These are phyloP conservation scores for Drosophila micromelanica DNA, from an alignment of 1,140 invertebrate species.

Conservation along the genomic window DNA sequence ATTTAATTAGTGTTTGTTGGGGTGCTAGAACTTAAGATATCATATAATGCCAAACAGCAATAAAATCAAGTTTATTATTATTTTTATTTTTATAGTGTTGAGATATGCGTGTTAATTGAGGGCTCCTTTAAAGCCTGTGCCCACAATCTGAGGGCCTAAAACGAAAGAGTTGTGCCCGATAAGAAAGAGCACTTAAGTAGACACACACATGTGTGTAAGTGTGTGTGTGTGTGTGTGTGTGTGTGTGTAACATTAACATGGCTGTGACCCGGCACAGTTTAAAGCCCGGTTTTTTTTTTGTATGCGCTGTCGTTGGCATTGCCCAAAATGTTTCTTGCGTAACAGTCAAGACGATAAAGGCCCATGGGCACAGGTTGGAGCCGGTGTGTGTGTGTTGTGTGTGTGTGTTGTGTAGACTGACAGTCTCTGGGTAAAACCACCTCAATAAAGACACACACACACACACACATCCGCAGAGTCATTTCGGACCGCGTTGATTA, in stretches of 20 bases:
- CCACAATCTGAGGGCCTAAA: not conserved
- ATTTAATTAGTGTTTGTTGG: too few species aligned
- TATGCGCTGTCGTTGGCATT: constrained; percentile 20
- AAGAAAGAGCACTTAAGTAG: constrained; percentile 10
- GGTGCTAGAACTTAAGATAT: not conserved
- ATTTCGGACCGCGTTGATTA: constrained; percentile 34
- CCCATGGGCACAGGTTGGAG: constrained; percentile 15
- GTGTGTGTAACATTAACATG: constrained; percentile 2
- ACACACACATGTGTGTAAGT: not conserved
- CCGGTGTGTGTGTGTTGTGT: not conserved
- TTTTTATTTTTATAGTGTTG: not conserved
- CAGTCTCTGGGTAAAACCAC: constrained; percentile 28
- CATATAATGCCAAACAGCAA: not conserved
- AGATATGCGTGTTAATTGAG: constrained; percentile 36
- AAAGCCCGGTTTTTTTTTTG: constrained; percentile 30
- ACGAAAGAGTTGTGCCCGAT: constrained; percentile 19
- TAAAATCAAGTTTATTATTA: not conserved
- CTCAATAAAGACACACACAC: constrained; percentile 23
- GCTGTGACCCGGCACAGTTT: constrained; percentile 45
- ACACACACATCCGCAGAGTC: constrained; percentile 1
- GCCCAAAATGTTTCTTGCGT: constrained; percentile 44
- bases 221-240: not conserved
- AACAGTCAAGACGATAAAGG: constrained; percentile 30
- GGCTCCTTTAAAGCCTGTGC: too few species aligned
- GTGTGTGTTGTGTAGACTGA: constrained; percentile 16